Conservation (phyloP, 1,140 invertebrate species). For the Halictus rubicundus region DNA sequence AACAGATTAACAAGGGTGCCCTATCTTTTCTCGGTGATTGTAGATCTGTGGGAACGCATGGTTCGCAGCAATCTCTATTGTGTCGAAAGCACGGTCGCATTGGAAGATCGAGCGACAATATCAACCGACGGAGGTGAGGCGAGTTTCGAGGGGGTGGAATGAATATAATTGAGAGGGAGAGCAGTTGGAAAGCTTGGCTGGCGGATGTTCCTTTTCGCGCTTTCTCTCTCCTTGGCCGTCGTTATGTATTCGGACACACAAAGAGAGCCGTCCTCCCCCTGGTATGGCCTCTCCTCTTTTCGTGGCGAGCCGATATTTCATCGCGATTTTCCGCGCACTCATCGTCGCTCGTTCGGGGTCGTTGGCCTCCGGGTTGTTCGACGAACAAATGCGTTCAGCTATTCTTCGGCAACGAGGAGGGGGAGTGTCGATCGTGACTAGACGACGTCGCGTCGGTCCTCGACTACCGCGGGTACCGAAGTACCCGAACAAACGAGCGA, state of each 20-base stretch:
- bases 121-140: not conserved
- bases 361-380: slow-evolving; percentile 30
- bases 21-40: no score
- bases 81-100: not conserved
- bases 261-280: slow-evolving; percentile 13
- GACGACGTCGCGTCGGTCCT: slow-evolving; percentile 22
- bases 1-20: no score
- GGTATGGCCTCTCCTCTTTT: not conserved
- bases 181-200: not conserved
- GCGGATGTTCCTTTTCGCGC: slow-evolving; percentile 21
- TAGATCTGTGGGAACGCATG: no score
- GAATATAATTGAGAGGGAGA: slow-evolving; percentile 2
- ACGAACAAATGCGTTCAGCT: slow-evolving; percentile 49
- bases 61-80: no score
- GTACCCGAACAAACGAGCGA: slow-evolving; percentile 56
- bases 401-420: slow-evolving; percentile 31
- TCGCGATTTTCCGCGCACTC: slow-evolving; percentile 54
- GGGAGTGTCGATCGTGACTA: slow-evolving; percentile 52
- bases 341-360: slow-evolving; percentile 40
- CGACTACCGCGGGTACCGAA: slow-evolving; percentile 7
- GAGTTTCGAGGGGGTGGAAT: not conserved
- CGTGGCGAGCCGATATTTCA: slow-evolving; percentile 30
- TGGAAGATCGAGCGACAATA: not conserved
- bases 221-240: not conserved
- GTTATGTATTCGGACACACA: slow-evolving; percentile 22